These are phyloP conservation scores for Hydrocynus forskahlii DNA, from an alignment of 2,797 vertebrate species.

Conservation along the genomic window DNA sequence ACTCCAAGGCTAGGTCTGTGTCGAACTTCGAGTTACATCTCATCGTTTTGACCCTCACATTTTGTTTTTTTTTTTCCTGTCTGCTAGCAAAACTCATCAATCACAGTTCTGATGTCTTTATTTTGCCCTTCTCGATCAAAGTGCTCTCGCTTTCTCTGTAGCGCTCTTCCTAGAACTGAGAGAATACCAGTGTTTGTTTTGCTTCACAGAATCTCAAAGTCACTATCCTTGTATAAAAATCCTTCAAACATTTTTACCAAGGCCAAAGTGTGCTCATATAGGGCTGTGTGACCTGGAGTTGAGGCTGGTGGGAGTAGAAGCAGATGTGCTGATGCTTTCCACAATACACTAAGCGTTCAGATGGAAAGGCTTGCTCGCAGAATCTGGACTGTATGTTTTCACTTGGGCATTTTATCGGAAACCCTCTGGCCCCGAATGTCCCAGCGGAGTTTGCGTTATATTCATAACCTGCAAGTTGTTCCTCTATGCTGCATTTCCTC, in stretches of 20 bases:
- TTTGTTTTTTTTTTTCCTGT: slow-evolving; percentile 17
- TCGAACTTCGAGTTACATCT: slow-evolving; percentile 42
- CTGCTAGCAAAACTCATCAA: slow-evolving; percentile 49
- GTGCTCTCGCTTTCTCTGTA: slow-evolving; percentile 15
- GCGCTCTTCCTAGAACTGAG: slow-evolving; percentile 42
- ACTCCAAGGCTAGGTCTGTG: slow-evolving; percentile 34
- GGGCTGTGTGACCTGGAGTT: slow-evolving; percentile 21
- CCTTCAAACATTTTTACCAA: slow-evolving; percentile 49
- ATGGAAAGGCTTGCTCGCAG: slow-evolving; percentile 12
- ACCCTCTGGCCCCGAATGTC: slow-evolving; percentile 50
- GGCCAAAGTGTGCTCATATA: slow-evolving; percentile 47
- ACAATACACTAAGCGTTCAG: slow-evolving; percentile 22
- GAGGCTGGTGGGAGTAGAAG: slow-evolving; percentile 27
- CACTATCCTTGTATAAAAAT: slow-evolving; percentile 30
- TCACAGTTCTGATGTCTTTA: slow-evolving; percentile 47
- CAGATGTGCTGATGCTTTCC: slow-evolving; percentile 26
- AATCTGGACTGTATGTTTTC: slow-evolving; percentile 57
- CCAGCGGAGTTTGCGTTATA: slow-evolving; percentile 61
- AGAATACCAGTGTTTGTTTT: slow-evolving; percentile 48
- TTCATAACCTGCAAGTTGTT: slow-evolving; percentile 56
- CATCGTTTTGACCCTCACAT: slow-evolving; percentile 43
- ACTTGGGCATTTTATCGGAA: slow-evolving; percentile 57
- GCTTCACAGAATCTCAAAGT: slow-evolving; percentile 40
- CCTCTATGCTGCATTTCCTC: slow-evolving; percentile 21
- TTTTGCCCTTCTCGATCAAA: slow-evolving; percentile 35